Evolutionary conservation across 2,888 invertebrate genomes (phyloP), one percentile per base, ranked within the genome.

Genomic region (Caenorhabditis sp.): DNA sequence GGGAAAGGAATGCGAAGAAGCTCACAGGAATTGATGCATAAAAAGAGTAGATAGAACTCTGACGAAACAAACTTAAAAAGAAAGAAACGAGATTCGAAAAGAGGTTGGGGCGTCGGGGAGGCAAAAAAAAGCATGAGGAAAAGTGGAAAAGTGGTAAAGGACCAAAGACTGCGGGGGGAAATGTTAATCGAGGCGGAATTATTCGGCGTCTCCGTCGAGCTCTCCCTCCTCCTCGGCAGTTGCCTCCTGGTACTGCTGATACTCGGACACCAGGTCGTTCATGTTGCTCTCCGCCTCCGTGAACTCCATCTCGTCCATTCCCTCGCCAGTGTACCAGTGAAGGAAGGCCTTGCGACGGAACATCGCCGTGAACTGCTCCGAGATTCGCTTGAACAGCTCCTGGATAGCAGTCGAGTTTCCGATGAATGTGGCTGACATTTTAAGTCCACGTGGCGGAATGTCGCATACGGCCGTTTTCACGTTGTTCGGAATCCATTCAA

Each of bases 221-320:
- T 80, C 83, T 52, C 73, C 79, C 7, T 82, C 80, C 32, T 83
- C 83, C 15, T 83, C 81, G 30, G 80, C 79, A 7, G 80, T 77
- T 7, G 83, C 83, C 52, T 83, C 83, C 66, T 81, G 71, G 32
- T 95, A 95, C 90, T 95, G 95, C 90, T 95, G 95, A 90, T 95
- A 95, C 90, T 95, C 95, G 2, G 81, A 80, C 9, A 90, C 89
- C 56, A 90, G 85, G 85, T 92, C 92, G 94, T 91, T 95, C 92
- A 96, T 94, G 92, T 96, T 95, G 89, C 94, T 94, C 91, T 96
- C 95, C 0, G 96, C 95, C 89, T 96, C 95, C 65, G 94, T 95
- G 91, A 96, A 95, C 91, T 96, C 95, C 94, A 95, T 94, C 91
- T 95, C 95, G 91, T 95, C 95, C 95, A 96, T 95, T 73, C 95